Percentiles rank a stretch among this genome's conserved stretches.
These are phyloP conservation scores for Macropis europaea DNA, from an alignment of 2,888 invertebrate species.

Conservation along the genomic window DNA sequence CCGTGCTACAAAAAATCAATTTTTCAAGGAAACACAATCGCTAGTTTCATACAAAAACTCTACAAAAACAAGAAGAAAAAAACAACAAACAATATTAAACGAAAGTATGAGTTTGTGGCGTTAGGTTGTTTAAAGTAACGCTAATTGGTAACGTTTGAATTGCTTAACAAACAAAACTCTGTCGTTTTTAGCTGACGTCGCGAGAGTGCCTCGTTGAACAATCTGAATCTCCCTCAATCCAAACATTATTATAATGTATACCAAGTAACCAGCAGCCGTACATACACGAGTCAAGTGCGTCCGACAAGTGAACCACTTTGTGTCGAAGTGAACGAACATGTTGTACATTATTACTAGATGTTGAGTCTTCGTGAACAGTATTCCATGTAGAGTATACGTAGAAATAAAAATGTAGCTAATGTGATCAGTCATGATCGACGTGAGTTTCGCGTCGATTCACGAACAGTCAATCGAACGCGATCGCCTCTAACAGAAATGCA, in stretches of 20 bases:
- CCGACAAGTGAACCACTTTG: background rate
- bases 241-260: constrained; percentile 9
- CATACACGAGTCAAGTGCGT: background rate
- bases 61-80: too few species aligned
- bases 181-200: background rate
- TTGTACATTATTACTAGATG: too few species aligned
- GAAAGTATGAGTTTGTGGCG: too few species aligned
- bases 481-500: background rate
- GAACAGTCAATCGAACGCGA: too few species aligned
- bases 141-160: background rate
- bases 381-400: background rate
- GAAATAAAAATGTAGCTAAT: background rate
- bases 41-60: too few species aligned
- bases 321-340: background rate
- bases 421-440: background rate
- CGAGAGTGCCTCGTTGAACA: background rate
- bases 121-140: background rate
- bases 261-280: background rate
- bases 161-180: constrained; percentile 3
- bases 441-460: background rate
- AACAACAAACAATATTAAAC: too few species aligned
- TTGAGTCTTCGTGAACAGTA: background rate
- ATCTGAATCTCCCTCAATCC: background rate
- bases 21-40: too few species aligned
- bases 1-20: too few species aligned